Base-by-base conservation (phyloP, 2,797 vertebrate species). In the Sebastes wilsoni region DNA sequence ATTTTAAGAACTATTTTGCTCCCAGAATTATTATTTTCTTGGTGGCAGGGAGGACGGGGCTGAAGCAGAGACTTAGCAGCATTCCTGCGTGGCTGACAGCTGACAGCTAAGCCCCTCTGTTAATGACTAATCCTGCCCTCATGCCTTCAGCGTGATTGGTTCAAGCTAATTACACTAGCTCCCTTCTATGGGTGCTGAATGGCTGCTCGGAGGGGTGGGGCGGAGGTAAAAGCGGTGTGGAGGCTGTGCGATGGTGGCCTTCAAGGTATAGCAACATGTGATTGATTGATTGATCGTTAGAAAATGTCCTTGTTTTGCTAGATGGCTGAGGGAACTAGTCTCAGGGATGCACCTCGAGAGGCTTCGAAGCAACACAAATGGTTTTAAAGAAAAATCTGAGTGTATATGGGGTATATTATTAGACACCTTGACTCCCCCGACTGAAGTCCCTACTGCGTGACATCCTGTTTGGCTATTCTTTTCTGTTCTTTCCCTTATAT, bases 81-180 rank as follows among this genome's bases (percentile, higher is more conserved):
- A 80, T 88, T 94, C 87, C 86, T 92, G 77, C 30, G 30, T 75
- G 72, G 83, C 72, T 77, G 83, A 89, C 91, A 90, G 88, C 89
- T 91, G 88, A 93, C 85, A 83, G 88, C 88, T 91, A 90, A 94
- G 84, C 84, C 84, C 75, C 76, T 60, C 72, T 54, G 82, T 83
- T 89, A 90, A 91, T 88, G 77, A 79, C 86, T 94, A 94, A 95
- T 94, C 93, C 89, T 67, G 83, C 77, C 62, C 38, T 93, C 91
- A 91, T 89, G 75, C 89, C 82, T 80, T 71, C 75, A 82, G 77
- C 60, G n/a, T 87, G 91, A 94, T 94, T 93, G 93, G 92, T 83
- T 83, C 46, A 23, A 75, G 88, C 92, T 87, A 94, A 94, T 94
- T 91, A 90, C 79, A 78, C 79, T 2, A 16, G 64, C 73, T 75